A percentile compares a stretch with the other conserved stretches of the same genome.
phyloP scores from a whole-genome alignment of 2,113 vertebrate species.

The Climacteris rufus region DNA sequence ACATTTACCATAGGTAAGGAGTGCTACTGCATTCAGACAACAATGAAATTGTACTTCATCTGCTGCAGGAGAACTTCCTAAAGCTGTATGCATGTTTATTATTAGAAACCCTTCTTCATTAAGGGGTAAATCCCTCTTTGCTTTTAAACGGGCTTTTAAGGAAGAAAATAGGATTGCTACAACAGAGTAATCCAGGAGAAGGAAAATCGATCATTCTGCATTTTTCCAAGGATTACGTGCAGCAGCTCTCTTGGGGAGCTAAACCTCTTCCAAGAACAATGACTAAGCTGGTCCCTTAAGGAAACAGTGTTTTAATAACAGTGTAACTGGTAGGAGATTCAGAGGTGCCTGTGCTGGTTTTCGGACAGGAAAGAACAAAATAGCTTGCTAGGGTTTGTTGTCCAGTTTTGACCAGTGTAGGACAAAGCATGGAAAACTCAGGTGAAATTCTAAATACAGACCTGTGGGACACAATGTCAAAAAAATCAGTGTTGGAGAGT shows the following conservation, averaged over 20 bases:
- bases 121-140: not conserved
- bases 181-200: not conserved
- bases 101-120: not conserved
- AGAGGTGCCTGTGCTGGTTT: not conserved
- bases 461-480: not conserved
- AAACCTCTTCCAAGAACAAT: not conserved
- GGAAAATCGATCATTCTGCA: not conserved
- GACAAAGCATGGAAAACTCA: not conserved
- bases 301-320: not conserved
- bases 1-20: not conserved
- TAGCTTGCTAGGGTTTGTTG: not conserved
- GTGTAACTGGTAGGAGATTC: fast-evolving
- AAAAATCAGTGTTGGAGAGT: not conserved
- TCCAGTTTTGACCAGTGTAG: not conserved
- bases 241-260: not conserved
- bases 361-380: not conserved
- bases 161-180: not conserved
- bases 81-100: not conserved
- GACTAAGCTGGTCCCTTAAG: conserved; percentile 8
- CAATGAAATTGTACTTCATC: not conserved
- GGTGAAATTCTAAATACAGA: not conserved
- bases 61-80: not conserved
- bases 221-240: not conserved
- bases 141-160: not conserved
- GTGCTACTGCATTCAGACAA: not conserved